Evolutionary conservation across 1,140 invertebrate genomes (phyloP).

Genomic region (Heliothis subflexa): DNA sequence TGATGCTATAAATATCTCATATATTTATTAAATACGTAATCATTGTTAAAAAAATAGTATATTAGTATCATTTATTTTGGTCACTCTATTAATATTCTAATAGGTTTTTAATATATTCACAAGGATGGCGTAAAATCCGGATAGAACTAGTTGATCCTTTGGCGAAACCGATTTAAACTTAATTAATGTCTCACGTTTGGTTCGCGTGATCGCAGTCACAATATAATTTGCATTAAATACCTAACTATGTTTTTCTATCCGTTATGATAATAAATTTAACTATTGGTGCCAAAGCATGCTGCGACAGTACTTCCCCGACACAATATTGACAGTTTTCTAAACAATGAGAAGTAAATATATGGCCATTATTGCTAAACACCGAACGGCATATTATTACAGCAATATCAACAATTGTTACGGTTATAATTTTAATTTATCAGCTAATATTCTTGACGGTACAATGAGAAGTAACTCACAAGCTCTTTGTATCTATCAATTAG

Average conservation of each 20-base stretch:
- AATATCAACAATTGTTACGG: no score
- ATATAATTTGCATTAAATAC: background rate
- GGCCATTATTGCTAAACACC: no score
- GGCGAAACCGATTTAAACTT: slow-evolving; percentile 4
- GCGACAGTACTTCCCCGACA: no score
- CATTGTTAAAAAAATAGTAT: background rate
- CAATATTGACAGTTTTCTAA: no score
- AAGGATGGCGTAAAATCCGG: slow-evolving; percentile 35
- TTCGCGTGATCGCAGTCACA: background rate
- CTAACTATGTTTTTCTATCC: no score
- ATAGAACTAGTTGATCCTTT: slow-evolving; percentile 39
- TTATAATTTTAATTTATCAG: no score
- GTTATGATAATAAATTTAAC: background rate
- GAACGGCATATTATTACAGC: no score
- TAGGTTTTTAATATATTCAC: slow-evolving; percentile 22
- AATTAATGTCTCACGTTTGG: background rate
- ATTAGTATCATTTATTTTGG: slow-evolving; percentile 11
- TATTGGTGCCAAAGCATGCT: background rate
- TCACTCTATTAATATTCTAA: slow-evolving; percentile 40
- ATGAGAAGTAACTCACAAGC: no score
- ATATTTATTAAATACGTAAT: no score
- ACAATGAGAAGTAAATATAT: no score
- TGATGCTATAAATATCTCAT: background rate
- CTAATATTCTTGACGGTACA: no score
- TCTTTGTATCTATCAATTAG: background rate